Evolutionary conservation across 2,888 invertebrate species (phyloP), one percentile per base, ranked within the genome.

Genomic region (Tortrix viridana): DNA sequence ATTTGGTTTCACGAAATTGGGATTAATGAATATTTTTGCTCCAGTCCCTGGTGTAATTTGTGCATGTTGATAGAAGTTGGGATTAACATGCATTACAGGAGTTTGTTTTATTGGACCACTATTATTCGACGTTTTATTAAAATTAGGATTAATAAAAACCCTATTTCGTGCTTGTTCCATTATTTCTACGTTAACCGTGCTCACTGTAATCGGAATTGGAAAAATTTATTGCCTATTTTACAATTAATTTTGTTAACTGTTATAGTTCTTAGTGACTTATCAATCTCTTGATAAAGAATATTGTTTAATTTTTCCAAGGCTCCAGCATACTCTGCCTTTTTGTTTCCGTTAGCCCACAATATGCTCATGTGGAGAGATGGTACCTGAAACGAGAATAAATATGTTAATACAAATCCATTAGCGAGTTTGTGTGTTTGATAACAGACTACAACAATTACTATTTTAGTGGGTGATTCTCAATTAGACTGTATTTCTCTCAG

Each of bases 291-390:
- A 58, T 90, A 84, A 32, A 88, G 71, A 66, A 77, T 69, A 9
- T 79, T 67, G 76, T 93, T 93, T n/a, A 96, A 79, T 38, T 86
- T 72, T 0, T 93, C 85, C 65, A 95, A 75, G 66, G 93, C 76
- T 32, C 77, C 68, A 55, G 80, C 85, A 12, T 96, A 75, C 65
- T 91, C 77, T 20, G 85, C 75, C 71, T 93, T 92, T 69, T 93
- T 87, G 82, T 97, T 94, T 0, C 96, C 97, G 58, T 95, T 87
- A 65, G 94, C 93, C 97, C 97, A 98, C 12, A 95, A 89, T 69
- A 98, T 89, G 79, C 98, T 98, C 74, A 96, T 93, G 79, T 98
- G 98, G 86, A 96, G 97, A 2, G 96, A 96, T 19, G 96, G 95
- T 78, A 96, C 93, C 97, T 97, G 82, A 71, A 93, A 93, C 37